phyloP scores from a whole-genome alignment of 2,797 vertebrate species.

The Pipistrellus pygmaeus region DNA sequence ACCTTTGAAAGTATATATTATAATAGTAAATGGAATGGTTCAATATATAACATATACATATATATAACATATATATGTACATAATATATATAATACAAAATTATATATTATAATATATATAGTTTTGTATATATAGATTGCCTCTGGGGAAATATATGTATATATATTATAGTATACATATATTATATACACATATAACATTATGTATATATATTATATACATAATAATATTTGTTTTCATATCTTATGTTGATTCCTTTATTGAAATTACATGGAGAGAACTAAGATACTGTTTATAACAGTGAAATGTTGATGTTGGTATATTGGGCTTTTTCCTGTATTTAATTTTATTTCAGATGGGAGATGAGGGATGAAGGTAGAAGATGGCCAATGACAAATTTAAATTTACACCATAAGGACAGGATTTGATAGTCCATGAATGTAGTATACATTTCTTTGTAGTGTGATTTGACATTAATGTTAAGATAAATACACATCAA shows the following conservation, averaged over 20 bases:
- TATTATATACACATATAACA: no score
- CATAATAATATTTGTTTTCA: not conserved
- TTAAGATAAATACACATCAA: slow-evolving; percentile 26
- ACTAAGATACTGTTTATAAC: not conserved
- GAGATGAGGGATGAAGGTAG: not conserved
- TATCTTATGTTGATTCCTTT: not conserved
- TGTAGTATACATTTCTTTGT: not conserved
- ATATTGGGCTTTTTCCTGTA: not conserved
- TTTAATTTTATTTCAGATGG: not conserved
- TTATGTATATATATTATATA: not conserved
- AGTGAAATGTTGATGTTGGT: not conserved
- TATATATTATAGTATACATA: no score
- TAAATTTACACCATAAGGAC: slow-evolving; percentile 6
- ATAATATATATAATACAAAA: not conserved
- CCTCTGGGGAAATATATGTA: no score
- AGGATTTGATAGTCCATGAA: not conserved
- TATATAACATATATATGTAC: not conserved
- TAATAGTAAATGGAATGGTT: slow-evolving; percentile 17
- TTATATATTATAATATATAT: not conserved
- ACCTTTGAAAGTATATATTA: slow-evolving; percentile 27
- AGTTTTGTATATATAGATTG: no score
- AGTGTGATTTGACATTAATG: not conserved
- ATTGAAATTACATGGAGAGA: not conserved
- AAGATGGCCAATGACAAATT: slow-evolving; percentile 3
- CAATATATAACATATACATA: not conserved